Evolutionary conservation across 2,888 invertebrate genomes (phyloP).

Genomic region (Bibio marci): DNA sequence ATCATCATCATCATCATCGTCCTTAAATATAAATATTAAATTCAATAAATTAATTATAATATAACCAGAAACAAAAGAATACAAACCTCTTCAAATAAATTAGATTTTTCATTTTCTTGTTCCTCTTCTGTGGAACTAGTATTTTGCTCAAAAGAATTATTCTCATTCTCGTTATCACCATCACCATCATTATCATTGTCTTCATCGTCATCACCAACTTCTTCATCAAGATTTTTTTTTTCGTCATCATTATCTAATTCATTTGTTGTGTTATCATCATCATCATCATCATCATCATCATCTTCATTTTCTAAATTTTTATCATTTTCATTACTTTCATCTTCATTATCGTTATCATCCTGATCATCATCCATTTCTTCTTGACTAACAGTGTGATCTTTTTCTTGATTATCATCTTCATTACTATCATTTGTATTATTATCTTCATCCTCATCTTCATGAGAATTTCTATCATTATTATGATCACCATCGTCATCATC

Average conservation of each 20-base stretch:
- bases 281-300: constrained; percentile 25
- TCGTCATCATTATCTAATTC: constrained; percentile 19
- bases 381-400: constrained; percentile 12
- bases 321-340: constrained; percentile 30
- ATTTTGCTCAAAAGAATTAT: constrained; percentile 8
- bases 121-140: too few species aligned
- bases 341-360: constrained; percentile 23
- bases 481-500: constrained; percentile 18
- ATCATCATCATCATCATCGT: neutral
- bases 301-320: constrained; percentile 31
- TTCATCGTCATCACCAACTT: constrained; percentile 12
- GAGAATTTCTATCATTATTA: constrained; percentile 20
- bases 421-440: too few species aligned
- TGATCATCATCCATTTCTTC: constrained; percentile 14
- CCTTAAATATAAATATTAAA: neutral
- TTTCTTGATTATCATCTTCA: constrained; percentile 14
- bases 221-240: constrained; percentile 19
- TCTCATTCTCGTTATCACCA: constrained; percentile 10
- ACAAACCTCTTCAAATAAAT: neutral
- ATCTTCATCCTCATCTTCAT: constrained; percentile 8
- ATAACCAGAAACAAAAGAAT: neutral
- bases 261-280: too few species aligned
- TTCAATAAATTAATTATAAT: neutral
- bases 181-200: constrained; percentile 17
- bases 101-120: neutral